phyloP scores from a whole-genome alignment of 1,140 invertebrate species.

The Drosophila burlai region DNA sequence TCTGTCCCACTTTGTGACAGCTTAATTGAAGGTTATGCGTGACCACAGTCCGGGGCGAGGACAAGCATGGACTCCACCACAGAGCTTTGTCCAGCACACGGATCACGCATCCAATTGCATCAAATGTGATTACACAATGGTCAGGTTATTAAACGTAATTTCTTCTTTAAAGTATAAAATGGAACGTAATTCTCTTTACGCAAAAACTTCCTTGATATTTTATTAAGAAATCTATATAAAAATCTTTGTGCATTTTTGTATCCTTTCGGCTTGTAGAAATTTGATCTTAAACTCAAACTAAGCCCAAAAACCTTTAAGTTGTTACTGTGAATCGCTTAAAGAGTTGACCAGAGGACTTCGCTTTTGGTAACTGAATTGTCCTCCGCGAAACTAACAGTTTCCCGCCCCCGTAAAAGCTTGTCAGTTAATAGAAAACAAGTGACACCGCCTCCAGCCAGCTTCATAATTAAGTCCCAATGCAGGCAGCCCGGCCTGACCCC shows the following conservation, averaged over 20 bases:
- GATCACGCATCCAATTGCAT: conserved; percentile 44
- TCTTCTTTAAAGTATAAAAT: background rate
- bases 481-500: conserved; percentile 30
- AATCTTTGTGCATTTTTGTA: background rate
- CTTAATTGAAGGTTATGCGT: conserved; percentile 68
- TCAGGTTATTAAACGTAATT: conserved; percentile 21
- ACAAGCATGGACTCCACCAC: conserved; percentile 8
- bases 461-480: conserved; percentile 62
- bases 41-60: conserved; percentile 23
- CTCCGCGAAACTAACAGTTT: conserved; percentile 18
- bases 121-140: conserved; percentile 51
- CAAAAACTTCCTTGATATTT: background rate
- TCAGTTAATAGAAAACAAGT: conserved; percentile 67
- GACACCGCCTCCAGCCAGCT: conserved; percentile 36
- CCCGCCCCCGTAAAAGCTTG: conserved; percentile 53
- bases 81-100: conserved; percentile 18
- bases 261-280: background rate
- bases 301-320: background rate
- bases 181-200: background rate
- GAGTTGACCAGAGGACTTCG: background rate
- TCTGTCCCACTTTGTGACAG: conserved; percentile 51
- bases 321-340: background rate
- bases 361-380: conserved; percentile 14
- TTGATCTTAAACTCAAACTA: background rate
- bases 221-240: background rate